Evolutionary conservation across 2,113 vertebrate genomes (phyloP).

Genomic region (Gulo gulo): DNA sequence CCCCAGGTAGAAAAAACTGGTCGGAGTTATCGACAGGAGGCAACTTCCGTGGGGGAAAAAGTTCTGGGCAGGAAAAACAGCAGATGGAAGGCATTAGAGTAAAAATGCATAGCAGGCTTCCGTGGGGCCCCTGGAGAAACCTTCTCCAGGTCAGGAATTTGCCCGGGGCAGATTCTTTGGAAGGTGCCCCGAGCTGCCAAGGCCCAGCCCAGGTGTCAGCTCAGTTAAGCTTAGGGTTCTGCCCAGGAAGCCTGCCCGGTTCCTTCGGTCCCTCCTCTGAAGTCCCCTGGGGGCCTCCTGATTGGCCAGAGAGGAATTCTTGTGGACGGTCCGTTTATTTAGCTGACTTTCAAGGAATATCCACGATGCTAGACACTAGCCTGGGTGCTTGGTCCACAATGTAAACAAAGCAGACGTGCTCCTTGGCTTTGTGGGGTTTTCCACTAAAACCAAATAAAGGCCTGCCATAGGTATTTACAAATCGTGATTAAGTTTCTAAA

Average conservation of each 20-base stretch:
- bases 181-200: not conserved
- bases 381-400: not conserved
- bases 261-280: not conserved
- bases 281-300: not conserved
- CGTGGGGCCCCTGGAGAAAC: not conserved
- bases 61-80: not conserved
- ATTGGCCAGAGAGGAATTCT: not conserved
- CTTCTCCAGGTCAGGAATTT: conserved; percentile 5
- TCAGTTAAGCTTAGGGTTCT: not conserved
- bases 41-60: not conserved
- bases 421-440: not conserved
- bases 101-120: conserved; percentile 21
- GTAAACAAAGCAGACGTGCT: not conserved
- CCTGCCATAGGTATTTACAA: not conserved
- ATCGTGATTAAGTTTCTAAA: not conserved
- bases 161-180: conserved; percentile 5
- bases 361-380: not conserved
- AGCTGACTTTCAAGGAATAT: not conserved
- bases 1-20: conserved; percentile 43
- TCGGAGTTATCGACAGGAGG: not conserved
- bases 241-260: not conserved
- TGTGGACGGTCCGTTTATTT: not conserved
- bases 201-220: not conserved
- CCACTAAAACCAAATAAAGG: conserved; percentile 13
- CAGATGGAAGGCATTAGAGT: not conserved